phyloP scores from a whole-genome alignment of 2,888 invertebrate species.

The Emmelina monodactyla region DNA sequence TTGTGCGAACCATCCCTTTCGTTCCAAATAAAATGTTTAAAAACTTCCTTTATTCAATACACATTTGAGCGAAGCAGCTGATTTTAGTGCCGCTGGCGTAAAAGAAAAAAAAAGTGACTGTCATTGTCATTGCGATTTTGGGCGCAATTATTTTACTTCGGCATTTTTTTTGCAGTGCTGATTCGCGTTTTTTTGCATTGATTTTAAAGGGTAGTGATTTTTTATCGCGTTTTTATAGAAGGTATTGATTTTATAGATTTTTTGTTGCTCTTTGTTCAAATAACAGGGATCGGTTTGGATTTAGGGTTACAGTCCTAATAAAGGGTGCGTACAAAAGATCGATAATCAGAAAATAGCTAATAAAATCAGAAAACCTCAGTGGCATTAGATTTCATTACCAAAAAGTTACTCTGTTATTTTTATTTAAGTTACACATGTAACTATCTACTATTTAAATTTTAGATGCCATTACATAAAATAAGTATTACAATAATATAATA shows the following conservation, averaged over 20 bases:
- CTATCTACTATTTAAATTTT: too few species aligned
- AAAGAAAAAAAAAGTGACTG: not conserved
- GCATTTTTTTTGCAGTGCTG: not conserved
- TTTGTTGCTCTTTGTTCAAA: not conserved
- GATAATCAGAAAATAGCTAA: too few species aligned
- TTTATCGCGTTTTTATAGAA: not conserved
- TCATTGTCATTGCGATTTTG: not conserved
- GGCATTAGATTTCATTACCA: too few species aligned
- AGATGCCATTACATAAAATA: too few species aligned
- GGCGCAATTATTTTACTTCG: slow-evolving; percentile 1
- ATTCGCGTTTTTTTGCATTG: not conserved
- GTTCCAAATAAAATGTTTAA: not conserved
- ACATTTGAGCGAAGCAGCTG: not conserved
- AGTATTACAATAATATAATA: too few species aligned
- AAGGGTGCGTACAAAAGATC: too few species aligned
- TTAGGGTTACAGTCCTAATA: too few species aligned
- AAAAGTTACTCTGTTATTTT: too few species aligned
- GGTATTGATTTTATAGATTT: slow-evolving; percentile 1
- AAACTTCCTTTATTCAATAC: not conserved
- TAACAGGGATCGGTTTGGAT: not conserved
- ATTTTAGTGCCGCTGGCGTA: not conserved
- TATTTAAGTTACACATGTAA: too few species aligned
- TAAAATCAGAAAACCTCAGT: too few species aligned
- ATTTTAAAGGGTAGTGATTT: not conserved
- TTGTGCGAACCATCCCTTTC: slow-evolving; percentile 1